Percentiles rank a stretch among this genome's conserved stretches.
Conservation (phyloP, 2,888 invertebrate species). For the Choreutis nemorana region DNA sequence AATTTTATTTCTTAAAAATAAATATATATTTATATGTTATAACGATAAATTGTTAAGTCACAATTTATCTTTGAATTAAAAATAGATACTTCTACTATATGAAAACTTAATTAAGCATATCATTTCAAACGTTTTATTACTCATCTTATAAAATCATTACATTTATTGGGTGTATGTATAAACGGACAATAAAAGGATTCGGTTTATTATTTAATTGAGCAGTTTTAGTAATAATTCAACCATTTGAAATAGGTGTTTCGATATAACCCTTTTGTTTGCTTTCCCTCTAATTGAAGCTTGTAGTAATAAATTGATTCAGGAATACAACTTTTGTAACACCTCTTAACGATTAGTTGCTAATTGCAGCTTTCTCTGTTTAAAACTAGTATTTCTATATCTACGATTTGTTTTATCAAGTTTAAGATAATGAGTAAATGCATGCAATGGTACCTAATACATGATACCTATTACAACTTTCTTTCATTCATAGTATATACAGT, state of each 20-base stretch:
- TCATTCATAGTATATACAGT: neutral
- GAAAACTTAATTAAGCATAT: too few species aligned
- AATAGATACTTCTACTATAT: too few species aligned
- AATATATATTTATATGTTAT: too few species aligned
- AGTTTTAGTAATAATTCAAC: constrained; percentile 15
- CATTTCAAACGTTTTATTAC: too few species aligned
- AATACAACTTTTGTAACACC: constrained; percentile 57
- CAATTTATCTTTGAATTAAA: too few species aligned
- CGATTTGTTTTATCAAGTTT: constrained; percentile 31
- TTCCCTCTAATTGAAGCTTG: constrained; percentile 59
- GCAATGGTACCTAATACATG: too few species aligned
- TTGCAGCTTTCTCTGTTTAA: constrained; percentile 52
- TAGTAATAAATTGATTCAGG: constrained; percentile 55
- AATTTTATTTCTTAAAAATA: too few species aligned
- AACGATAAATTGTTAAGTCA: too few species aligned
- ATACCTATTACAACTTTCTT: too few species aligned
- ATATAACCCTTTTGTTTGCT: constrained; percentile 39
- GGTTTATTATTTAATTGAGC: constrained; percentile 21
- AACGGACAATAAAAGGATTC: constrained; percentile 14
- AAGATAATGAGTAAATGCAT: constrained; percentile 31
- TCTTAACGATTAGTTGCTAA: constrained; percentile 43
- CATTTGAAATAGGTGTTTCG: constrained; percentile 21
- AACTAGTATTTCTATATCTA: constrained; percentile 35
- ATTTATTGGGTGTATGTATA: constrained; percentile 17
- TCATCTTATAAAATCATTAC: constrained; percentile 9